Evolutionary conservation across 2,113 vertebrate genomes (phyloP), one percentile per base, ranked within the genome.

Genomic region (Coturnix japonica): DNA sequence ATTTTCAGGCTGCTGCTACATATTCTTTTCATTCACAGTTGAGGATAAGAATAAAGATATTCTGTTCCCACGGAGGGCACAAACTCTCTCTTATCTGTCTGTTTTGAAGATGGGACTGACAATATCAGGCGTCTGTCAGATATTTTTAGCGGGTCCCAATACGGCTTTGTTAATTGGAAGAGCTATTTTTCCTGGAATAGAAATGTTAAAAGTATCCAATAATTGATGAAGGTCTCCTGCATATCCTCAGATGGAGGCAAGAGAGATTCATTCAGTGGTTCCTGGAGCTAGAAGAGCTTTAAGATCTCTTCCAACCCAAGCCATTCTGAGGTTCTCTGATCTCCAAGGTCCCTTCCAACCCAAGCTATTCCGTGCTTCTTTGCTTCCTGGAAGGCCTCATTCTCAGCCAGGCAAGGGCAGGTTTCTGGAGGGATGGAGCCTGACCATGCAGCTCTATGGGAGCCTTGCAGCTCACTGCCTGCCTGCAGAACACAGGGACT

Each of bases 11-110:
- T 95, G 90, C 92, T 92, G 94, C 64, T 90, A 73, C 92, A 93
- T 91, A 92, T 80, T 91, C 94, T 92, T 82, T 93, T 87, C 89
- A 96, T 96, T 96, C 95, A 93, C 94, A 94, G 96, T 91, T 87
- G 86, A 51, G 85, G 87, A 67, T 89, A 84, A 93, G 95, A 92
- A 95, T 91, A 96, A 95, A 96, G 92, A 90, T 93, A 80, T 76
- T 94, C 95, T 87, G 92, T 89, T 94, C 94, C 95, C 94, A 93
- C 5, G 3, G 91, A 96, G 92, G 95, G 92, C 91, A 94, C 86
- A 90, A 89, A 89, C 81, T 93, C 87, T 94, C 80, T 95, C 91
- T 92, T 92, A 93, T 96, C 94, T 95, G 90, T 89, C 92, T 95
- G 94, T 94, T 96, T 93, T 87, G 95, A 96, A 94, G 91, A 90